These are phyloP conservation scores for Mobula birostris DNA, from an alignment of 2,113 vertebrate species.

Conservation along the genomic window DNA sequence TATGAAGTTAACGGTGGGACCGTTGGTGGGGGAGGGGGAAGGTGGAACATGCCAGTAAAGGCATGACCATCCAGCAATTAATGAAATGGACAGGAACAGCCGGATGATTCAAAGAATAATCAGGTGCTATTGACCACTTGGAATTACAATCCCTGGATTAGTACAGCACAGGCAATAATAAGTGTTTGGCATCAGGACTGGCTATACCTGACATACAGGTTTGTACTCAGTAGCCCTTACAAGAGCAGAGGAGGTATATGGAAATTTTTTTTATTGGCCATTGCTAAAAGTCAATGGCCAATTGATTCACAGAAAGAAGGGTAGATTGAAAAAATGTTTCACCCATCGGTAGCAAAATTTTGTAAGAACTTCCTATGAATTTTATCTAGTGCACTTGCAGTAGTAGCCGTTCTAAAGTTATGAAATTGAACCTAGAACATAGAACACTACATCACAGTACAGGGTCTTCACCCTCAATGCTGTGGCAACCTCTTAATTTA, in stretches of 20 bases:
- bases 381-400: background rate
- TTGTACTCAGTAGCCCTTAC: background rate
- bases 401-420: background rate
- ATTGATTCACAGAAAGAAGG: background rate
- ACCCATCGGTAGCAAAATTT: background rate
- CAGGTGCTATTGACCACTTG: slow-evolving; percentile 7
- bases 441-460: no score
- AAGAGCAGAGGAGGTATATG: background rate
- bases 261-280: background rate
- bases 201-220: background rate
- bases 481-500: no score
- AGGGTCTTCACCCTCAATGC: no score
- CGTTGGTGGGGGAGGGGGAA: background rate
- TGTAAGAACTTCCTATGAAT: background rate
- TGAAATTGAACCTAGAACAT: background rate
- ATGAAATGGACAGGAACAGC: slow-evolving; percentile 22
- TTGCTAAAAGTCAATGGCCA: background rate
- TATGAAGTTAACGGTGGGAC: background rate
- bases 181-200: background rate
- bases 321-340: background rate
- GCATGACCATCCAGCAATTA: slow-evolving; percentile 14
- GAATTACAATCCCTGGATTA: slow-evolving; percentile 23
- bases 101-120: slow-evolving; percentile 29
- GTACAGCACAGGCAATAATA: background rate
- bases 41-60: background rate